phyloP scores from a whole-genome alignment of 2,888 invertebrate genomes.

The Cinara cedri region DNA sequence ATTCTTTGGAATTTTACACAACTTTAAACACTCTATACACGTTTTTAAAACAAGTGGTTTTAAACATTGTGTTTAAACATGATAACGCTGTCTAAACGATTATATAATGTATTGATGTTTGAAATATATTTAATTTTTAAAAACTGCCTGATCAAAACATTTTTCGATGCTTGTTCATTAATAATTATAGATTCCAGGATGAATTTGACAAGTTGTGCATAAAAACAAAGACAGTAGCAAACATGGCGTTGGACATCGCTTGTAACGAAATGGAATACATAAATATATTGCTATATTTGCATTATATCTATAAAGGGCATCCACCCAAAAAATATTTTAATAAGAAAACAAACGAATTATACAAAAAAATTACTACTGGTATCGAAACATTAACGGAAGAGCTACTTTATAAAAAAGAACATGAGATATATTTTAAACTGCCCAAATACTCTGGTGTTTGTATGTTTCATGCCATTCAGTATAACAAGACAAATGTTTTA shows the following conservation, averaged over 20 bases:
- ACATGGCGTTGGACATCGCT: neutral
- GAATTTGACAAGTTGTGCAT: neutral
- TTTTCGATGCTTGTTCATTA: too few species aligned
- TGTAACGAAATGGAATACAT: neutral
- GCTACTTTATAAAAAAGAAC: neutral
- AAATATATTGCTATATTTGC: conserved; percentile 15
- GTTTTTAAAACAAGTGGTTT: too few species aligned
- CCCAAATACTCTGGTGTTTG: conserved; percentile 23
- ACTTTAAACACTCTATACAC: too few species aligned
- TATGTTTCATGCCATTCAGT: neutral
- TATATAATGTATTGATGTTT: too few species aligned
- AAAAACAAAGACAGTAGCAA: neutral
- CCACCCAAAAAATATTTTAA: neutral
- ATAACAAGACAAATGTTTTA: neutral
- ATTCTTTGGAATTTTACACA: too few species aligned
- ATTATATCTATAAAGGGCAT: neutral
- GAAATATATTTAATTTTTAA: too few species aligned
- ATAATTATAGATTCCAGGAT: conserved; percentile 1
- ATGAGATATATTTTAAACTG: neutral
- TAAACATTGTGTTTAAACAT: too few species aligned
- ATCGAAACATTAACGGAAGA: neutral
- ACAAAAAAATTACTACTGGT: neutral
- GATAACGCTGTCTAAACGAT: too few species aligned
- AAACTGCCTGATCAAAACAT: neutral
- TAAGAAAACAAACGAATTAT: neutral